Base-by-base conservation (phyloP, 2,797 vertebrate genomes). In the Artibeus lituratus region DNA sequence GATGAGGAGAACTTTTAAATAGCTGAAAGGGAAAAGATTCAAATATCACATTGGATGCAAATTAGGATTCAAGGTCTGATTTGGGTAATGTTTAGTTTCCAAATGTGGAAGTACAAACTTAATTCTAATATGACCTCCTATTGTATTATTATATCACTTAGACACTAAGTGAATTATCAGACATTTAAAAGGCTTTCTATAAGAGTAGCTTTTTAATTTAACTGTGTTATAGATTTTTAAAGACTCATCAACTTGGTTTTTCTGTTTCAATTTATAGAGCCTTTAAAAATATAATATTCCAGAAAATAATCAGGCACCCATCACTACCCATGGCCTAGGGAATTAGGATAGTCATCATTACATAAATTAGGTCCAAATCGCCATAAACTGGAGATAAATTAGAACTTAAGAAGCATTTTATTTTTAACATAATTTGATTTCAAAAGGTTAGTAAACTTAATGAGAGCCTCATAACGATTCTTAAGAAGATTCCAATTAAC, bases 351-450 rank as follows among this genome's bases (percentile, higher is more conserved):
- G 77, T 95, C 39, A 92, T 94, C 73, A 85, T 95, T 97, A 72
- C 29, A 93, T 90, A 93, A 94, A 96, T 96, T 93, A 96, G 51
- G 8, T 85, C 16, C 85, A 47, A 94, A 37, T 88, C 86, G 39
- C 69, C 87, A 82, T 90, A 92, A 95, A 93, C 44, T 89, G 49
- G 74, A 93, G 69, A 93, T 92, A 93, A 96, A 96, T 95, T 94
- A 95, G 55, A 94, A 91, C 73, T 97, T 77, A 90, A 89, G 47
- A 93, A 90, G 90, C 53, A 87, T 96, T 97, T 97, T 96, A 97
- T 91, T 95, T 96, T 95, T 78, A 96, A 80, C 51, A 42, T 94
- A 94, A 97, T 94, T 94, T 96, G 51, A 92, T 94, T 81, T 96
- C 84, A 82, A 97, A 97, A 94, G 62, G n/a, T 67, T 83, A 83